Evolutionary conservation across 92 coral and sea anemone genomes (phyloP).

Genomic region (Epizoanthus rinbou): DNA sequence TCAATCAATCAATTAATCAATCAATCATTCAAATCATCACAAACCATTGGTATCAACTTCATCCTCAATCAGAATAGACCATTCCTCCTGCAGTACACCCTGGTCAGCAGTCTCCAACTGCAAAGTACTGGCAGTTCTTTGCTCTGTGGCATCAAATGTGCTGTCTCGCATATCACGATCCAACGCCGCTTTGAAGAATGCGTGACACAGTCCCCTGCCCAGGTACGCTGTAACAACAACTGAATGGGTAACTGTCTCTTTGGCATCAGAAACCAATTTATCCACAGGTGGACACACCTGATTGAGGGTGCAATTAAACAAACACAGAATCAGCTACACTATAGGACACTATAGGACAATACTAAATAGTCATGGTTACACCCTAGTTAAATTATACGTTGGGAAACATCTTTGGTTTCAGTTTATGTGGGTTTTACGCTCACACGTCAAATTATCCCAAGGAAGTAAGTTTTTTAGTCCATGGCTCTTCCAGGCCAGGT

Average conservation of each 20-base stretch:
- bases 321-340: not conserved
- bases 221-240: slow-evolving; percentile 47
- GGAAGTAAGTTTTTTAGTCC: no score
- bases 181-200: slow-evolving; percentile 73
- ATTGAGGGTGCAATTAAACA: not conserved
- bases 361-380: no score
- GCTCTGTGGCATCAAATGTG: slow-evolving; percentile 77
- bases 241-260: slow-evolving; percentile 50
- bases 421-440: no score
- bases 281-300: slow-evolving; percentile 67
- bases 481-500: no score
- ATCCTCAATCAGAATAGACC: slow-evolving; percentile 33
- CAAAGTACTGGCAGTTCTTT: not conserved
- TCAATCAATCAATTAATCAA: no score
- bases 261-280: slow-evolving; percentile 54
- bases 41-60: slow-evolving; percentile 24
- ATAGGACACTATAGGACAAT: no score
- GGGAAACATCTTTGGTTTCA: no score
- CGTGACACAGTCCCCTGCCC: slow-evolving; percentile 67
- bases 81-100: slow-evolving; percentile 30
- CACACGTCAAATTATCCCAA: no score
- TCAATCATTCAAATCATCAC: not conserved
- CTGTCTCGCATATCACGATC: slow-evolving; percentile 73
- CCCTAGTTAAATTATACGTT: no score
- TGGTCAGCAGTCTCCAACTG: slow-evolving; percentile 26